Conservation (phyloP, 2,797 vertebrate genomes). For the Peromyscus aztecus region DNA sequence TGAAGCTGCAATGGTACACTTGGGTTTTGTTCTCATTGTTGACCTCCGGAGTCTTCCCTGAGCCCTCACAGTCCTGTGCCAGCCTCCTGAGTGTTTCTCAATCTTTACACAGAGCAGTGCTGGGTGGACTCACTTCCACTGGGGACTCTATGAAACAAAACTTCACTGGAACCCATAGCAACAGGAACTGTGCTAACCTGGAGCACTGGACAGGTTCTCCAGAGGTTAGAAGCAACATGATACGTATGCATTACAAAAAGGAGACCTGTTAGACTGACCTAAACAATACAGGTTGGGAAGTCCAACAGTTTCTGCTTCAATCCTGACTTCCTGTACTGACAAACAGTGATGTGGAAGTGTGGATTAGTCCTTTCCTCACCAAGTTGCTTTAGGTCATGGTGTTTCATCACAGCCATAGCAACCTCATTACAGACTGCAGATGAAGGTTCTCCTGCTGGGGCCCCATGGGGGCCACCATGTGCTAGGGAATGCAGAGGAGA, state of each 20-base stretch:
- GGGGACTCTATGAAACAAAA: not conserved
- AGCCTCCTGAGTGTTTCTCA: too few species aligned
- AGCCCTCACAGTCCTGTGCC: accelerated
- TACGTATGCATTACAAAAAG: too few species aligned
- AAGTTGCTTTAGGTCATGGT: not conserved
- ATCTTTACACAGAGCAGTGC: not conserved
- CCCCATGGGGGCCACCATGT: not conserved
- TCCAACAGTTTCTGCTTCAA: too few species aligned
- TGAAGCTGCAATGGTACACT: accelerated
- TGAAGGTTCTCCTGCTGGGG: accelerated
- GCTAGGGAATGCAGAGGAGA: not conserved
- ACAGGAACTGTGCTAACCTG: too few species aligned
- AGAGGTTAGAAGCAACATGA: too few species aligned
- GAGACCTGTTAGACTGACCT: too few species aligned
- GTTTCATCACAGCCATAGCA: not conserved
- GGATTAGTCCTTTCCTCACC: not conserved
- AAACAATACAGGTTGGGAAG: too few species aligned
- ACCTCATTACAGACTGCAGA: not conserved
- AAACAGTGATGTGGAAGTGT: not conserved
- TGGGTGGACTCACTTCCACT: not conserved
- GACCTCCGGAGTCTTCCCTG: accelerated
- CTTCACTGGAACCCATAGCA: too few species aligned
- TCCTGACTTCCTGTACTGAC: not conserved
- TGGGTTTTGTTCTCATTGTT: accelerated
- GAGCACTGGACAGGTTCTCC: too few species aligned